A percentile compares a stretch with the other conserved stretches of the same genome.
Evolutionary conservation across 2,113 vertebrate species (phyloP).

Genomic region (Hystrix brachyura): DNA sequence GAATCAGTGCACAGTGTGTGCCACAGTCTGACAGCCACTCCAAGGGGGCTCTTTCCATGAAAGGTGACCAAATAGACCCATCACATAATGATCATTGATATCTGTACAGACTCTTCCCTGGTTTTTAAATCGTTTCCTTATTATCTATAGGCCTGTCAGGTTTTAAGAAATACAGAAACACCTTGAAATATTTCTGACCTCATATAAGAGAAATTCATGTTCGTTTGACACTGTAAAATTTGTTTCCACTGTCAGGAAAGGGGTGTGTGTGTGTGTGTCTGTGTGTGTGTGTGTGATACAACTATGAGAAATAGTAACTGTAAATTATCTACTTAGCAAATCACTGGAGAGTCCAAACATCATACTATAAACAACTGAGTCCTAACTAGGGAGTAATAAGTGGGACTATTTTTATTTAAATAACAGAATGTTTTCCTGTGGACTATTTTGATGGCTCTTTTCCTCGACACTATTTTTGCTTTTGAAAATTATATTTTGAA

Average conservation of each 20-base stretch:
- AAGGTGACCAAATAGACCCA: not conserved
- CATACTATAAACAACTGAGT: not conserved
- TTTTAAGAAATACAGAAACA: slow-evolving; percentile 64
- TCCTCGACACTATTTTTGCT: not conserved
- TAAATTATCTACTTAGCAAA: slow-evolving; percentile 17
- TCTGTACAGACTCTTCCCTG: not conserved
- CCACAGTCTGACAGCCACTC: not conserved
- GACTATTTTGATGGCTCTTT: not conserved
- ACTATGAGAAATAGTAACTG: not conserved
- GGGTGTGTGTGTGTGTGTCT: not conserved
- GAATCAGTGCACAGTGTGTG: not conserved
- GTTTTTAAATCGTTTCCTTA: slow-evolving; percentile 29
- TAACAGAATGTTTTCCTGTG: slow-evolving; percentile 31
- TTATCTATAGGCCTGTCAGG: slow-evolving; percentile 3
- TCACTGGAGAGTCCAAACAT: not conserved
- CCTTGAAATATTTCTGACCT: slow-evolving; percentile 31
- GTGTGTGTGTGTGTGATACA: not conserved
- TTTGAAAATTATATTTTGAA: slow-evolving; percentile 49
- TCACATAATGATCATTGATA: not conserved
- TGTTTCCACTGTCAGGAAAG: slow-evolving; percentile 13
- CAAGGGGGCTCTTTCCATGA: not conserved
- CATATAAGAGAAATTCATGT: slow-evolving; percentile 46
- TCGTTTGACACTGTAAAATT: slow-evolving; percentile 11
- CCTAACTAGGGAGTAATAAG: not conserved
- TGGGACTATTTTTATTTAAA: slow-evolving; percentile 46